These are phyloP conservation scores for Micrasema longulum DNA, from an alignment of 1,140 invertebrate species.

Conservation along the genomic window DNA sequence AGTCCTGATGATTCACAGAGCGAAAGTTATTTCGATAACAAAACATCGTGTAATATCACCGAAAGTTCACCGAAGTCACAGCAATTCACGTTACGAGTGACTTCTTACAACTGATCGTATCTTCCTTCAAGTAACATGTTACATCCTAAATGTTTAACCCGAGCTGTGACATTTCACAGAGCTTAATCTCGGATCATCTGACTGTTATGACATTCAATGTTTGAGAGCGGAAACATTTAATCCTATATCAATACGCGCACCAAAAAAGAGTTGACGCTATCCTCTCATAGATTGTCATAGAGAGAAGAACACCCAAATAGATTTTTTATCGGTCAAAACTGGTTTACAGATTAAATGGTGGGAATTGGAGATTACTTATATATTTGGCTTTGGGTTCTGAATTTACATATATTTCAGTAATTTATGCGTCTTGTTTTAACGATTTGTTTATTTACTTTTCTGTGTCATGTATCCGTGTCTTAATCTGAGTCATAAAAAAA, in stretches of 20 bases:
- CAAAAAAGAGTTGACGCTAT: not conserved
- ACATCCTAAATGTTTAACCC: slow-evolving; percentile 21
- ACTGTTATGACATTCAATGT: slow-evolving; percentile 20
- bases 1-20: too few species aligned
- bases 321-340: slow-evolving; percentile 9
- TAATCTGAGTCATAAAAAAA: too few species aligned
- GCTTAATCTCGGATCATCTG: slow-evolving; percentile 29
- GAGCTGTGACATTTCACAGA: slow-evolving; percentile 28
- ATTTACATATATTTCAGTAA: too few species aligned
- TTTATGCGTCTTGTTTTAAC: too few species aligned
- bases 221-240: slow-evolving; percentile 18
- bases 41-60: too few species aligned
- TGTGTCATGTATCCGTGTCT: too few species aligned
- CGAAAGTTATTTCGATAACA: too few species aligned
- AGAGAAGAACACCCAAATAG: slow-evolving; percentile 23
- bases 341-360: slow-evolving; percentile 9
- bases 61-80: too few species aligned
- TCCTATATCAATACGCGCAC: slow-evolving; percentile 18
- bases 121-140: not conserved
- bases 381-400: too few species aligned
- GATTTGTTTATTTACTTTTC: too few species aligned
- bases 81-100: too few species aligned
- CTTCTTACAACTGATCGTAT: not conserved
- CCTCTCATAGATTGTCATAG: slow-evolving; percentile 9
- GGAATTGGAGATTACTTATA: too few species aligned